A percentile compares a stretch with the other conserved stretches of the same genome.
phyloP scores from a whole-genome alignment of 2,888 invertebrate genomes.

The Lymantria dispar region DNA sequence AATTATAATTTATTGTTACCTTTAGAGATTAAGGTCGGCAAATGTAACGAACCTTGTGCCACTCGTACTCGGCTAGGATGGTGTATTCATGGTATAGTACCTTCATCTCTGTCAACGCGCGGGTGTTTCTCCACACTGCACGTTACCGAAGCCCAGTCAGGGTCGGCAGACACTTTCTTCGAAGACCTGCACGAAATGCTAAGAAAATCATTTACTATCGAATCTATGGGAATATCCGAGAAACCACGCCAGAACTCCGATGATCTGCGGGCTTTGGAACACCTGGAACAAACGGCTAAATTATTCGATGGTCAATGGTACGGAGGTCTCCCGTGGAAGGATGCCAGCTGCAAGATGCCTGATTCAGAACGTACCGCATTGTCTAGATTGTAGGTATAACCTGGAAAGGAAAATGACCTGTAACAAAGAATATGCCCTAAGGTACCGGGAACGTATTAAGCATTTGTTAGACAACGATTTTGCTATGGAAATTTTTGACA shows the following conservation, averaged over 20 bases:
- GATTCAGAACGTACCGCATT: background rate
- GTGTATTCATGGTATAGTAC: background rate
- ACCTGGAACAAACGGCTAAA: background rate
- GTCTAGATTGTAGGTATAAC: background rate
- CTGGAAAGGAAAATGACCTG: background rate
- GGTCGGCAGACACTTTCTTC: background rate
- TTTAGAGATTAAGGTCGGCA: conserved; percentile 1
- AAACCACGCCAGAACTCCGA: conserved; percentile 4
- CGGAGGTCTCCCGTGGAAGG: conserved; percentile 1
- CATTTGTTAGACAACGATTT: background rate
- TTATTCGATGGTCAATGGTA: conserved; percentile 3
- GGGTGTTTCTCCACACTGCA: background rate
- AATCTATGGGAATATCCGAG: conserved; percentile 1
- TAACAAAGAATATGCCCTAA: background rate
- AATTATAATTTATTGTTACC: conserved; percentile 2
- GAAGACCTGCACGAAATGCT: background rate
- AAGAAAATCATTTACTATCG: conserved; percentile 1
- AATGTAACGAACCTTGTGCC: too few relatives aligned
- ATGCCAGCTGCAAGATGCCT: background rate
- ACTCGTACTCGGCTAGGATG: background rate
- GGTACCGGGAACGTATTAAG: background rate
- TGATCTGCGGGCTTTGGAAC: conserved; percentile 1
- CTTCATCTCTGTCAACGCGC: background rate
- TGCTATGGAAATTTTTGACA: background rate
- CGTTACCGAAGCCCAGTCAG: background rate